phyloP scores from a whole-genome alignment of 2,888 invertebrate genomes.

The Platycheirus rosarum region DNA sequence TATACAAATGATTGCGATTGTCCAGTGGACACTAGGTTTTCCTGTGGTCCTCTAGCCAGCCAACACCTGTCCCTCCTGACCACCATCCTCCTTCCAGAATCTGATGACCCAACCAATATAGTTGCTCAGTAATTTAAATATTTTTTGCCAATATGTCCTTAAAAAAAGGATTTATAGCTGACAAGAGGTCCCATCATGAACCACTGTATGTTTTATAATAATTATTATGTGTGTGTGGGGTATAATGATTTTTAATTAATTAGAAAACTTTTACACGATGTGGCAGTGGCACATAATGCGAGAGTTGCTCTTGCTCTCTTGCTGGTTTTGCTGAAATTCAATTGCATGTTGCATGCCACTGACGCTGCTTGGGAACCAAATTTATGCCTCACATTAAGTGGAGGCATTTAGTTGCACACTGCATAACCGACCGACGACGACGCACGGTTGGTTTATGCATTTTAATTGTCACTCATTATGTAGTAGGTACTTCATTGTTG shows the following conservation, averaged over 20 bases:
- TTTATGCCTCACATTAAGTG: constrained; percentile 20
- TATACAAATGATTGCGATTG: background rate
- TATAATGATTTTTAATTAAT: constrained; percentile 37
- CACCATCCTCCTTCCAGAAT: background rate
- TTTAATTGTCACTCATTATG: constrained; percentile 37
- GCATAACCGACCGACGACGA: background rate
- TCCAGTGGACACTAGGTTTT: no score
- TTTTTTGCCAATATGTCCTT: constrained; percentile 10
- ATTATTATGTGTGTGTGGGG: background rate
- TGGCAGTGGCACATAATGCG: background rate
- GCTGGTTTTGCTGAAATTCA: background rate
- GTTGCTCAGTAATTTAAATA: constrained; percentile 23
- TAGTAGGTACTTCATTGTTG: constrained; percentile 8
- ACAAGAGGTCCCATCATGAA: constrained; percentile 7
- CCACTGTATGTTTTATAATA: constrained; percentile 12
- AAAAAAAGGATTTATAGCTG: constrained; percentile 18
- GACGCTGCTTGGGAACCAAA: background rate
- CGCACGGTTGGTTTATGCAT: constrained; percentile 22
- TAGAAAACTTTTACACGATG: background rate
- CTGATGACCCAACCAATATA: constrained; percentile 12
- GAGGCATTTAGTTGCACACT: constrained; percentile 30
- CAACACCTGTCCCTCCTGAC: background rate
- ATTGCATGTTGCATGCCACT: constrained; percentile 1
- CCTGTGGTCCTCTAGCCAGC: background rate
- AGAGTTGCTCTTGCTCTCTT: background rate